These are phyloP conservation scores for Phymanthus crucifer DNA, from an alignment of 92 coral and sea anemone genomes.

Conservation along the genomic window DNA sequence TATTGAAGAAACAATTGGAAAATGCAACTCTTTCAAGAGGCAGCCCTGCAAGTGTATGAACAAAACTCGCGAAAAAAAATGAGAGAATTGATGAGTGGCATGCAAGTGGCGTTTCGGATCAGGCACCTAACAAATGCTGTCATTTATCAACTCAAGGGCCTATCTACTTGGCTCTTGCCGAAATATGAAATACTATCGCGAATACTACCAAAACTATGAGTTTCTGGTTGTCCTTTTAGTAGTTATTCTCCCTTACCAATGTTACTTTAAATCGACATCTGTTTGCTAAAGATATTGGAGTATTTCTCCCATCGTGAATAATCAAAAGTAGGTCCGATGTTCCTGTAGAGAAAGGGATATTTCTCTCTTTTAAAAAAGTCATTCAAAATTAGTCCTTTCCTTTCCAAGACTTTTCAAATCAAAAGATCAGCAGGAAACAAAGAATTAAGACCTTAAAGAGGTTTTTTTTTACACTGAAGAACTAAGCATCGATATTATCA, in stretches of 20 bases:
- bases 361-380: neutral
- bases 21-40: slow-evolving; percentile 22
- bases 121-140: slow-evolving; percentile 28
- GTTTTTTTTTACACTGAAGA: slow-evolving; percentile 10
- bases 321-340: neutral
- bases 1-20: neutral
- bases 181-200: slow-evolving; percentile 13
- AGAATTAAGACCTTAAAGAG: slow-evolving; percentile 24
- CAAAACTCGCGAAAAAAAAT: neutral
- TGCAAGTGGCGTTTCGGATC: slow-evolving; percentile 16
- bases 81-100: slow-evolving; percentile 30
- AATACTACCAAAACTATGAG: slow-evolving; percentile 10
- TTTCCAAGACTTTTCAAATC: slow-evolving; percentile 12
- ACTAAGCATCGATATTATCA: slow-evolving; percentile 16
- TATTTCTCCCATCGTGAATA: slow-evolving; percentile 2
- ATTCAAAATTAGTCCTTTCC: slow-evolving; percentile 5
- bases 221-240: neutral
- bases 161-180: slow-evolving; percentile 31
- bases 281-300: slow-evolving; percentile 9
- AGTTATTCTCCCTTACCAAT: neutral
- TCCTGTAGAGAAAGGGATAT: neutral
- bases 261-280: slow-evolving; percentile 23
- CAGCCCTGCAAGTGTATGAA: slow-evolving; percentile 16
- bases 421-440: slow-evolving; percentile 8
- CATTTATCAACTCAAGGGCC: slow-evolving; percentile 39